These are phyloP conservation scores for Nomada fabriciana DNA, from an alignment of 2,888 invertebrate species.

Conservation along the genomic window DNA sequence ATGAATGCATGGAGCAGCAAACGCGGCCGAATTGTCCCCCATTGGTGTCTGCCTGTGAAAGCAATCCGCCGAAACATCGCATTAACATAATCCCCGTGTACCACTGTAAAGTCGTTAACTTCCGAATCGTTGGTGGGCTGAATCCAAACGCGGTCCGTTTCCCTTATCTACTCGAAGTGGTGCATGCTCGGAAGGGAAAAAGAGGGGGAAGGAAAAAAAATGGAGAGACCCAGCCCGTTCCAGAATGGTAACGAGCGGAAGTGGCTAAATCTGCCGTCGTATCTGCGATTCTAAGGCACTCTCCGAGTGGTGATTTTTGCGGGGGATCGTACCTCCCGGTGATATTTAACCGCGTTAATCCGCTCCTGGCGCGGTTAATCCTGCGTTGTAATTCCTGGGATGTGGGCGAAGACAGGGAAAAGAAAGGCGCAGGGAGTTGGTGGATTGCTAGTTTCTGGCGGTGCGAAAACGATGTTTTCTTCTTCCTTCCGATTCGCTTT, in stretches of 20 bases:
- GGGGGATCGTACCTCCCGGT: conserved; percentile 18
- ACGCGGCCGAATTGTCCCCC: background rate
- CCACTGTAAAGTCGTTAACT: conserved; percentile 62
- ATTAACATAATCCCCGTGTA: conserved; percentile 74
- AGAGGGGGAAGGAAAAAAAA: no score
- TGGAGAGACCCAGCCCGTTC: background rate
- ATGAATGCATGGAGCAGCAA: background rate
- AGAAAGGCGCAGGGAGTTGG: background rate
- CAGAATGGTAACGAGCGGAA: conserved; percentile 44
- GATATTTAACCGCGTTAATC: conserved; percentile 63
- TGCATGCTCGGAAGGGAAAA: background rate
- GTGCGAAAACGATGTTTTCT: no score
- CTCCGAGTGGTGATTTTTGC: conserved; percentile 31
- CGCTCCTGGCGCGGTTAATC: conserved; percentile 45
- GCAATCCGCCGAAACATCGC: conserved; percentile 67
- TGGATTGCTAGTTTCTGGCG: background rate
- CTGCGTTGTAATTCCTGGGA: conserved; percentile 46
- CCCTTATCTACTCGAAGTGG: conserved; percentile 43
- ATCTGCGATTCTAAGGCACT: conserved; percentile 51
- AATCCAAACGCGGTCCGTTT: conserved; percentile 12
- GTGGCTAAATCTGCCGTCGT: conserved; percentile 45
- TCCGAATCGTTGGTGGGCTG: conserved; percentile 47
- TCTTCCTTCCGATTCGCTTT: background rate
- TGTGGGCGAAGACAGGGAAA: background rate
- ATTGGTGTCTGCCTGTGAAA: conserved; percentile 41